Base-by-base conservation (phyloP, 2,888 invertebrate species). In the Dicyrtoma fusca region DNA sequence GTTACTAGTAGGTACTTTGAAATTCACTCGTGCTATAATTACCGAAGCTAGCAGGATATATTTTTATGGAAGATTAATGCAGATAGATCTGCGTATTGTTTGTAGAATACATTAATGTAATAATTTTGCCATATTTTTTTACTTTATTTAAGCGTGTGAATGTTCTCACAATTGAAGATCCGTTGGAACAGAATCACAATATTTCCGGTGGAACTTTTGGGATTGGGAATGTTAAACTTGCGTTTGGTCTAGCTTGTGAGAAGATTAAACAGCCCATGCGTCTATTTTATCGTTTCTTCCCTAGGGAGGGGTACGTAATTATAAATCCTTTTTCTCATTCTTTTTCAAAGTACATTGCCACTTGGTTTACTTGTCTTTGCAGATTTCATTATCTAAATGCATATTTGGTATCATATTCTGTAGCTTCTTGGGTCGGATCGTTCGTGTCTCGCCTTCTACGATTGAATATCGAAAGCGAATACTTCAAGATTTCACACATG, bases 181-280 rank as follows among this genome's bases (percentile, higher is more conserved):
- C 53, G 19, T 19, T 53, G 21, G 53, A 53, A 10, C 19, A 53
- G 19, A 17, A 17, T 19, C 17, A 53, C 6, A 53, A 53, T 19
- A 19, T 53, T 53, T 53, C 53, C 1, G 19, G 53, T 11, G 53
- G 53, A 10, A 53, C 53, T 53, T 53, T 53, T 19, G 19, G 53
- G 13, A 23, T 23, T 23, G 53, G 2, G 2, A 53, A 11, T n/a
- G 53, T 53, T 17, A n/a, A 19, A 19, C 6, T 6, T 17, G 53
- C 53, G 6, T 53, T 53, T 19, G 19, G 19, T n/a, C 21, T 11
- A 2, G 53, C 53, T 1, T 13, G 19, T 6, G 19, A 2, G 2
- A 19, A n/a, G 13, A 10, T 53, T 2, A 53, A 53, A 19, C 19
- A 53, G 2, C 53, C 53, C 1, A 19, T 53, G n/a, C 10, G 3